Base-by-base conservation (phyloP, 2,888 invertebrate species). In the Byasa hedistus region DNA sequence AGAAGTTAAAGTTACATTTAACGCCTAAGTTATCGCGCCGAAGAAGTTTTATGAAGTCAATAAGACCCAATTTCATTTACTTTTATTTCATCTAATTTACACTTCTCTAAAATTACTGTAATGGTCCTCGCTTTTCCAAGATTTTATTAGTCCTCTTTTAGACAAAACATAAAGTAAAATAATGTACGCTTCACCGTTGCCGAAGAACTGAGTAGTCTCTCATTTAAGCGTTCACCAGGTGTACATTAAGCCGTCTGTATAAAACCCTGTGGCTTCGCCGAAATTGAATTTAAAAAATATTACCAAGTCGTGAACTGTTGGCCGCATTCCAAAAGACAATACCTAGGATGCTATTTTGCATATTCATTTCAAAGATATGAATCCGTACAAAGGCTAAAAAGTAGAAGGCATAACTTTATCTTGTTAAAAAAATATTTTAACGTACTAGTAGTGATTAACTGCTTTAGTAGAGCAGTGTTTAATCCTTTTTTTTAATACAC, bases 281-380 rank as follows among this genome's bases (percentile, higher is more conserved):
- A 90, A 91, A 91, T 91, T 91, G 90, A 91, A 91, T 91, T 91
- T 89, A 87, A 91, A 91, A 91, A 91, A 91, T 91, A 91, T 91
- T 87, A 89, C 90, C 85, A 77, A 84, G 82, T 84, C 84, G 82
- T 83, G 84, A 82, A 86, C 81, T 80, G 83, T 89, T 91, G 91
- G 91, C 89, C 77, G 81, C 82, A 78, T 80, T 89, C 91, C 90
- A 91, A 88, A 84, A 91, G 87, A 91, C 89, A 90, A 89, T 78
- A 78, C 74, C 70, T 84, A 87, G 83, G 80, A 75, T 76, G 75
- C 79, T 81, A 80, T 82, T 87, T 86, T 88, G 86, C 86, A 84
- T 85, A 87, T 89, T 87, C 84, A 88, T 88, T 88, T 87, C 82
- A 84, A 79, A 84, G 82, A 81, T 85, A 87, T 86, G 87, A 87